Base-by-base conservation (phyloP, 2,797 vertebrate genomes). In the Phoxinus dragarum region DNA sequence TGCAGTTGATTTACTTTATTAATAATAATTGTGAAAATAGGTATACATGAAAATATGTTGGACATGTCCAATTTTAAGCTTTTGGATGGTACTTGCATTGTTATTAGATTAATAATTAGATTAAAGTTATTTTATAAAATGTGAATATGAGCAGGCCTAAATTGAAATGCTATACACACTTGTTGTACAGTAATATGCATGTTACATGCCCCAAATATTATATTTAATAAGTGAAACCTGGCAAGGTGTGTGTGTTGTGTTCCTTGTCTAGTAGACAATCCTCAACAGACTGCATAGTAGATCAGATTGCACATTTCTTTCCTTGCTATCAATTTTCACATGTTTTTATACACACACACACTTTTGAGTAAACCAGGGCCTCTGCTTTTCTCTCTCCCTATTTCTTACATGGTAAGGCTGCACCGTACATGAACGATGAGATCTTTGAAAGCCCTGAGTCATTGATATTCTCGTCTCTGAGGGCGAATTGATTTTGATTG, bases 401-500 rank as follows among this genome's bases (percentile, higher is more conserved):
- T 76, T 84, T 84, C 44, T 52, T 52, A 66, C 44, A 31, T 69
- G 82, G 64, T 49, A 68, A 23, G n/a, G 38, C 36, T 71, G 11
- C 74, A 23, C n/a, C 21, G 17, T 44, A 84, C 23, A 54, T 23
- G 52, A 69, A 52, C 11, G 36, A 77, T 44, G 64, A 81, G 73
- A 85, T 77, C 12, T 76, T 40, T 81, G 52, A 49, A 81, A 85
- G 67, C 36, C 36, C 52, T 31, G 71, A 84, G 82, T 81, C 67
- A 80, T 80, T 75, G 86, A 80, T 79, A 82, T 82, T 85, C 66
- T 81, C 9, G 8, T 88, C 80, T 88, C 72, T 67, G 21, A 74
- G 68, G 74, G 61, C 38, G 34, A 56, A 75, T 40, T 56, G 49
- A 44, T n/a, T 88, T 80, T 85, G 89, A 88, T 80, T 81, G 89